phyloP scores from a whole-genome alignment of 2,113 vertebrate species.

The Pygoscelis adeliae region DNA sequence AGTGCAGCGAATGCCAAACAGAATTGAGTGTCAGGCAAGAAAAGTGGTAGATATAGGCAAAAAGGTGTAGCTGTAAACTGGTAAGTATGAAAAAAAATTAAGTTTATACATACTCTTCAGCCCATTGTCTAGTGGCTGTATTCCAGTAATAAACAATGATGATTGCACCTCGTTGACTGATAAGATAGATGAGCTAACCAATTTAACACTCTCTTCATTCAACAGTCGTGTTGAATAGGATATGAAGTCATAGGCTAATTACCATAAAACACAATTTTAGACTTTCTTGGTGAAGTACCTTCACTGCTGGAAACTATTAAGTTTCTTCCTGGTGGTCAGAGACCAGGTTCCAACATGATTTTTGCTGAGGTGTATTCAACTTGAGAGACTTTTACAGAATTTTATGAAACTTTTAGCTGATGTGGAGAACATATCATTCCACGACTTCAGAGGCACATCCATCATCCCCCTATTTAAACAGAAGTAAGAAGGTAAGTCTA shows the following conservation, averaged over 20 bases:
- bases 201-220: not conserved
- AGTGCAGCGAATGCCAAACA: not conserved
- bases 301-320: not conserved
- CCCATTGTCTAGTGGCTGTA: not conserved
- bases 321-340: not conserved
- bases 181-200: not conserved
- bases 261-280: not conserved
- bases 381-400: not conserved
- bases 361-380: not conserved
- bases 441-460: not conserved
- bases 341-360: not conserved
- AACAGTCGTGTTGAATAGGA: not conserved
- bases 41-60: not conserved
- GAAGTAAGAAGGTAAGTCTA: not conserved
- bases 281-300: not conserved
- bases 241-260: not conserved
- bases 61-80: not conserved
- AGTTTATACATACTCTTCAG: not conserved
- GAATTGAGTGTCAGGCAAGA: not conserved
- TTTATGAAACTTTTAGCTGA: not conserved
- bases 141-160: not conserved
- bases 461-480: not conserved
- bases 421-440: not conserved
- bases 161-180: not conserved
- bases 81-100: not conserved